Evolutionary conservation across 2,888 invertebrate genomes (phyloP), one percentile per base, ranked within the genome.

Genomic region (Andrena chrysosceles): DNA sequence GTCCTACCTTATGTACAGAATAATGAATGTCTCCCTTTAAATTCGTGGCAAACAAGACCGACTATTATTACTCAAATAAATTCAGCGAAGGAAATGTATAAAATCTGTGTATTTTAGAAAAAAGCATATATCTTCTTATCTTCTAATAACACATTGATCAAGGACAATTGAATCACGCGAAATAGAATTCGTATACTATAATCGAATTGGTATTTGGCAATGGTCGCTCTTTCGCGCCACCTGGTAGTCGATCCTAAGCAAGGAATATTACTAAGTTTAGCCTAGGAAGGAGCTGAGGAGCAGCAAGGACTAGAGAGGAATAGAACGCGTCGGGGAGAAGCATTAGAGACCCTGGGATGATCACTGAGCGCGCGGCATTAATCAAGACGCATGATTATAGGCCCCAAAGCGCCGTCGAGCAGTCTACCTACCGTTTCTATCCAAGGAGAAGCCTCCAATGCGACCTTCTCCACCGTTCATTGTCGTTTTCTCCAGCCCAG

Each of bases 311-410:
- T 91, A 87, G 89, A 90, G 89, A 90, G 89, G 87, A 85, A 87
- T 88, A 89, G 89, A 84, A 84, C 73, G 72, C 69, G 68, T 75
- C 80, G 75, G 76, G 64, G 89, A 87, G 90, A 89, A 88, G 91
- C 93, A 93, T 93, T 93, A 93, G 91, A 92, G 91, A 87, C 89
- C 85, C 88, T 89, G 4, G 91, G 92, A 93, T 94, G 93, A 94
- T 93, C 93, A 94, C 93, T 93, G 92, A 93, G 93, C 91, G 90
- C 91, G 75, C 89, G 87, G 90, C 91, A 93, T 93, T 94, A 94
- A 94, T 94, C 94, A 93, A 93, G 93, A 93, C 91, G 91, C 93
- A 93, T 93, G 94, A 94, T 94, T 94, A 94, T 93, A 94, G 93
- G 91, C 92, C 93, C 91, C 91, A 85, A 89, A 91, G 89, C 91